Base-by-base conservation (phyloP, 2,797 vertebrate genomes). In the Mastacembelus armatus region DNA sequence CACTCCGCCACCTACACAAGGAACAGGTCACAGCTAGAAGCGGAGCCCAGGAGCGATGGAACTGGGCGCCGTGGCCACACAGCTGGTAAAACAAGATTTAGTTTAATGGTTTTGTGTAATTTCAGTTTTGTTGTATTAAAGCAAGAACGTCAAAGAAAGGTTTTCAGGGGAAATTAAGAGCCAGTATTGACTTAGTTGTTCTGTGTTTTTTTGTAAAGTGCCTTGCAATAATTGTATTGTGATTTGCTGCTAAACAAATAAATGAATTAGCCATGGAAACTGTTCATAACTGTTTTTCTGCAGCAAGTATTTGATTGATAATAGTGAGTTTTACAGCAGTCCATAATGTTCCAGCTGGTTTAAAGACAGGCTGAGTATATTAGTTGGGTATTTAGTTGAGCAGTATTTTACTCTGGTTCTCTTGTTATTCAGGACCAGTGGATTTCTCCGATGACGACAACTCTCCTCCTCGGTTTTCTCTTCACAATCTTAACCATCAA, bases 1-100 rank as follows among this genome's bases (percentile, higher is more conserved):
- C 33, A 70, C 50, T 80, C 66, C 67, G 90, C 90, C 0, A 4
- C 21, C 43, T 60, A 64, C 33, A 15, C 65, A 12, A 58, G 29
- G 38, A 64, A 72, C 74, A 92, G 91, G 70, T 63, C 91, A 0
- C 87, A 88, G 4, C 24, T 71, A 0, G 92, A 93, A n/a, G 85
- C 87, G 10, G 50, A 92, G 69, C 90, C 76, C 58, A 60, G 61
- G 1, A 8, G 30, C 0, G 81, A 92, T 35, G 85, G 89, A 44
- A 60, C 90, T 36, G 81, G 71, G 62, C 38, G 14, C 22, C 54
- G 8, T 47, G 68, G 58, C 39, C 78, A 76, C 66, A 39, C 69
- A 56, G 64, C 71, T 0, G 83, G 85, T 89, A 65, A 43, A 21
- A 16, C 38, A 1, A 12, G 4, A 59, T 22, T 21, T 0, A 8